These are phyloP conservation scores for Amphiprion ocellaris DNA, from an alignment of 2,113 vertebrate species.

Conservation along the genomic window DNA sequence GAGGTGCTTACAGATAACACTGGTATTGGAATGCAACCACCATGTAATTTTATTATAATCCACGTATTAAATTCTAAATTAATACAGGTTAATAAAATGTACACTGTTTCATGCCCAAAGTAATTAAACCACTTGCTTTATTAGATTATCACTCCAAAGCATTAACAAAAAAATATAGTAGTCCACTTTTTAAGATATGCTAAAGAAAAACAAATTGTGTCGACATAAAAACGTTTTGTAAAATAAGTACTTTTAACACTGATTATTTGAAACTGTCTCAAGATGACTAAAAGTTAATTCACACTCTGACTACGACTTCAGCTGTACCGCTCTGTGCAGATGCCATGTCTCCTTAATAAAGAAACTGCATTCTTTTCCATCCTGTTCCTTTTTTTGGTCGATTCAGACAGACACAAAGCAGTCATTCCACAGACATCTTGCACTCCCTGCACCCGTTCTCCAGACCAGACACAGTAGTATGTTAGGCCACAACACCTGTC, in stretches of 20 bases:
- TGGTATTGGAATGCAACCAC: too few relatives aligned
- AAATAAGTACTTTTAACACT: not conserved
- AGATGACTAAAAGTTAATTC: not conserved
- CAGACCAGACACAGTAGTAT: constrained; percentile 74
- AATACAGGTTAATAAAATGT: too few relatives aligned
- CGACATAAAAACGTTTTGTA: too few relatives aligned
- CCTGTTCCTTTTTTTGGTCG: constrained; percentile 27
- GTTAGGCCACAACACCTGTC: constrained; percentile 70
- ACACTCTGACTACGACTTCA: not conserved
- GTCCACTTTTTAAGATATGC: too few relatives aligned
- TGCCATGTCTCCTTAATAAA: constrained; percentile 1
- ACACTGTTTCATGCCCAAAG: too few relatives aligned
- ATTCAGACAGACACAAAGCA: constrained; percentile 78
- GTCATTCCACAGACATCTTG: constrained; percentile 72
- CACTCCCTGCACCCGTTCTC: constrained; percentile 63
- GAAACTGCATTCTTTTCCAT: constrained; percentile 35
- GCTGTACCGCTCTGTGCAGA: not conserved
- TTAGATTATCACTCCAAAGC: too few relatives aligned
- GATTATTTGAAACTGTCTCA: not conserved
- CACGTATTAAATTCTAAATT: too few relatives aligned
- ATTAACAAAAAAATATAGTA: too few relatives aligned
- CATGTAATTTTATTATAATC: too few relatives aligned
- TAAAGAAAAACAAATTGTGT: too few relatives aligned
- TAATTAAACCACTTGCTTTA: too few relatives aligned
- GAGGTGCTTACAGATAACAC: too few relatives aligned